Evolutionary conservation across 2,888 invertebrate genomes (phyloP).

Genomic region (Eupithecia exiguata): DNA sequence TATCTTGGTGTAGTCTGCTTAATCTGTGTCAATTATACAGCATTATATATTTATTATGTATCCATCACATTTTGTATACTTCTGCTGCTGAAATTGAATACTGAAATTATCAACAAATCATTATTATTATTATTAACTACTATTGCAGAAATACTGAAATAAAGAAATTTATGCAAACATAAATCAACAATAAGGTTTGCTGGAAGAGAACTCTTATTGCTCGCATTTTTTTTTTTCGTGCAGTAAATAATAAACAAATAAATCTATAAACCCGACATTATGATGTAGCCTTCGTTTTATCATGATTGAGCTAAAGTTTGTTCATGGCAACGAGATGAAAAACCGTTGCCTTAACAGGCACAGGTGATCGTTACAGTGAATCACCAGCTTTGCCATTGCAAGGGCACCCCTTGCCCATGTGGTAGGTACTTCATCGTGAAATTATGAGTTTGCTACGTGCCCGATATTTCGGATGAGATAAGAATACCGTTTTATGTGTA

Average conservation of each 20-base stretch:
- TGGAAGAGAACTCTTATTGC: too few species aligned
- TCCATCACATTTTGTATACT: neutral
- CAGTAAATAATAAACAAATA: too few species aligned
- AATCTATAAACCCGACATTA: too few species aligned
- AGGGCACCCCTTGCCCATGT: slow-evolving; percentile 70
- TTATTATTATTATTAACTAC: too few species aligned
- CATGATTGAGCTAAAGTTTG: neutral
- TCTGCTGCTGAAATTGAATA: neutral
- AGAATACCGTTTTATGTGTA: slow-evolving; percentile 73
- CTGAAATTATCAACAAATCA: neutral
- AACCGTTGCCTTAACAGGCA: slow-evolving; percentile 42
- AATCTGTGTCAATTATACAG: neutral
- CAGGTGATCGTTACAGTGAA: slow-evolving; percentile 71
- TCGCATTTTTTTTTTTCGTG: too few species aligned
- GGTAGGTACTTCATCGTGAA: slow-evolving; percentile 77
- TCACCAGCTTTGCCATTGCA: slow-evolving; percentile 65
- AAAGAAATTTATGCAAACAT: too few species aligned
- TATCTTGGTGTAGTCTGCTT: too few species aligned
- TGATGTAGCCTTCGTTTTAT: neutral
- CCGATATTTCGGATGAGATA: slow-evolving; percentile 77
- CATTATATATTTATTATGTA: neutral
- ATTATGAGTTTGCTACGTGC: slow-evolving; percentile 80
- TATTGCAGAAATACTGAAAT: too few species aligned
- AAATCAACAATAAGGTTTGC: too few species aligned
- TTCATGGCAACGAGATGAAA: slow-evolving; percentile 47